A percentile compares a stretch with the other conserved stretches of the same genome.
Evolutionary conservation across 2,113 vertebrate species (phyloP).

Genomic region (Eleginops maclovinus): DNA sequence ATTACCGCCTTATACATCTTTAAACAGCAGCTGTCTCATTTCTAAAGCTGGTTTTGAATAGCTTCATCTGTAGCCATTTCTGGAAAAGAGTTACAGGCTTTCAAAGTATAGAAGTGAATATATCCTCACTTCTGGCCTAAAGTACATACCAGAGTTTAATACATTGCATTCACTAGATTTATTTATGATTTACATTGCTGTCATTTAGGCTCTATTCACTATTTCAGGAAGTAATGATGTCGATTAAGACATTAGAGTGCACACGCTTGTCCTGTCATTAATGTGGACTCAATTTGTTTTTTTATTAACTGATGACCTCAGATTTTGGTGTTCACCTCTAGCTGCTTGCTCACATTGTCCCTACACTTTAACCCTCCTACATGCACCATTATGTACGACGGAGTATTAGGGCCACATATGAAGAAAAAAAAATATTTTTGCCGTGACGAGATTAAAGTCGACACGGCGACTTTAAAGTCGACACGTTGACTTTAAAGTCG

Average conservation of each 20-base stretch:
- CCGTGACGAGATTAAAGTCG: too few species aligned
- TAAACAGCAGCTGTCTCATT: slow-evolving; percentile 44
- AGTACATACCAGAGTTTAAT: slow-evolving; percentile 12
- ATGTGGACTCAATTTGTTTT: neutral
- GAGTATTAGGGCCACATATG: too few species aligned
- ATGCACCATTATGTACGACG: neutral
- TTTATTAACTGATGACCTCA: neutral
- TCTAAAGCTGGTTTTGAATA: slow-evolving; percentile 66
- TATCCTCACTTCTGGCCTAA: slow-evolving; percentile 16
- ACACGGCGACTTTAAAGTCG: too few species aligned
- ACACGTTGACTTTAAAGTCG: too few species aligned
- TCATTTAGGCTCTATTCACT: slow-evolving; percentile 41
- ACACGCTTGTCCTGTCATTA: slow-evolving; percentile 6
- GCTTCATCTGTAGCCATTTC: slow-evolving; percentile 54
- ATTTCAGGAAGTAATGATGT: slow-evolving; percentile 10
- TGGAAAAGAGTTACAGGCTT: slow-evolving; percentile 25
- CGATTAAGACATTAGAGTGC: neutral
- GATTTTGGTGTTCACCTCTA: slow-evolving; percentile 7
- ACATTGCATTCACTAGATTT: slow-evolving; percentile 16
- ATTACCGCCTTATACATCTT: slow-evolving; percentile 69
- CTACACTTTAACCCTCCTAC: slow-evolving; percentile 17
- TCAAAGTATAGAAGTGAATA: slow-evolving; percentile 39
- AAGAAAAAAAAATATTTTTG: too few species aligned
- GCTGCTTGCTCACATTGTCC: neutral
- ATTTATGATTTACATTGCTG: slow-evolving; percentile 28